phyloP scores from a whole-genome alignment of 2,888 invertebrate species.

The Chromoteleia sp. region DNA sequence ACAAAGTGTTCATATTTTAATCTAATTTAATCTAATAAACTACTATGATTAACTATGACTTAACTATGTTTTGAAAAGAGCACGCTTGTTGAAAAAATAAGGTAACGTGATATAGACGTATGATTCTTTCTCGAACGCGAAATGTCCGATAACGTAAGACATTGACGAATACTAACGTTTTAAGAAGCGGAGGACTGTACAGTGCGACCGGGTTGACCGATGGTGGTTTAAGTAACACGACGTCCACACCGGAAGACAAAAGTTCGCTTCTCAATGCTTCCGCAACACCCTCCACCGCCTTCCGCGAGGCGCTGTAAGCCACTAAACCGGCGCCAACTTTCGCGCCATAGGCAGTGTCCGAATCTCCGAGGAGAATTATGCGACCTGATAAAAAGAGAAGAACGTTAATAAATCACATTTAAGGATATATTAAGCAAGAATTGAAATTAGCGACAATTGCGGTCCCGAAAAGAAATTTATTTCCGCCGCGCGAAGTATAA shows the following conservation, averaged over 20 bases:
- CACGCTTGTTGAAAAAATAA: too few relatives aligned
- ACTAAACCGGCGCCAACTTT: conserved; percentile 86
- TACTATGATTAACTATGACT: too few relatives aligned
- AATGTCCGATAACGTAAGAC: conserved; percentile 27
- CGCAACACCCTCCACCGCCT: conserved; percentile 93
- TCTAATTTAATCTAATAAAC: too few relatives aligned
- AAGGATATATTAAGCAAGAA: conserved; percentile 51
- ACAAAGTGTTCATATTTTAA: too few relatives aligned
- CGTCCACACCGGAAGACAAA: conserved; percentile 89
- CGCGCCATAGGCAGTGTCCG: conserved; percentile 83
- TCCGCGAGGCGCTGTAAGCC: conserved; percentile 87
- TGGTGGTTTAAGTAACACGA: conserved; percentile 90
- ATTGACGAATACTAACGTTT: conserved; percentile 76
- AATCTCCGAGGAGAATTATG: conserved; percentile 79
- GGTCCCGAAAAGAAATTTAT: conserved; percentile 38
- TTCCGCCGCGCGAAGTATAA: conserved; percentile 5
- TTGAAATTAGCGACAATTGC: conserved; percentile 54
- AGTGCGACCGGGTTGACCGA: conserved; percentile 79
- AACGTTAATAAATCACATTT: conserved; percentile 57
- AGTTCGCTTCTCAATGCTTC: conserved; percentile 90
- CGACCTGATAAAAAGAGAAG: conserved; percentile 75
- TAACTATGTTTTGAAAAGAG: too few relatives aligned
- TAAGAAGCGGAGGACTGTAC: conserved; percentile 79
- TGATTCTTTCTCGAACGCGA: not conserved
- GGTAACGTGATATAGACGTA: not conserved